Conservation (phyloP, 2,797 vertebrate species). For the Phyllotis vaccarum region DNA sequence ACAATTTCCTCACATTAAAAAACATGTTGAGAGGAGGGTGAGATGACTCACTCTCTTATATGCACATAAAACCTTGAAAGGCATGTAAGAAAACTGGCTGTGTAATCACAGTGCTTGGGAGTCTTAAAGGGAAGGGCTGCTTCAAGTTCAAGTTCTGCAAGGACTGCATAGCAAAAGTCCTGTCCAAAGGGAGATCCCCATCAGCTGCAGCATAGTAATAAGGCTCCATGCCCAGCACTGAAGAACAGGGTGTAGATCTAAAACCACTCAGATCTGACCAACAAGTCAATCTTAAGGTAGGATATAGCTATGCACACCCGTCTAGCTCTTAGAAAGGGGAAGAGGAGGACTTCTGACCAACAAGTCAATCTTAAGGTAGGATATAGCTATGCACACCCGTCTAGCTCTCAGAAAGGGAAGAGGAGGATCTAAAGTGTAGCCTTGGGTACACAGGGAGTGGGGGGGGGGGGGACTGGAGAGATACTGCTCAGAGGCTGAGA, state of each 20-base stretch:
- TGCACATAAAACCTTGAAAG: background rate
- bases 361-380: too few species aligned
- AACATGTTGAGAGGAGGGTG: background rate
- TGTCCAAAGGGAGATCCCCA: background rate
- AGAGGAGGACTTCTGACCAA: too few species aligned
- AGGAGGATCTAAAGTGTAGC: background rate
- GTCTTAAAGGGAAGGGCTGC: background rate
- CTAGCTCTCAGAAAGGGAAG: too few species aligned
- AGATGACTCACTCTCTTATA: background rate
- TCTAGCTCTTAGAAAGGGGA: background rate
- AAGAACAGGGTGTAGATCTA: background rate
- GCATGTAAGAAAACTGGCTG: background rate
- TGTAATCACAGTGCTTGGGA: background rate
- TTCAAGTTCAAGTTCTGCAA: background rate
- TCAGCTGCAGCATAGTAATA: background rate
- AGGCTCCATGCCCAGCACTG: background rate
- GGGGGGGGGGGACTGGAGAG: background rate
- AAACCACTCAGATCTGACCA: background rate
- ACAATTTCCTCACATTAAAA: background rate
- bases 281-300: background rate
- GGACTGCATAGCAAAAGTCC: background rate
- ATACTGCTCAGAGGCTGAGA: background rate
- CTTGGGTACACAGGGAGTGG: background rate
- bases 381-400: too few species aligned
- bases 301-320: background rate